These are phyloP conservation scores for Oscheius sp. DNA, from an alignment of 2,888 invertebrate genomes.

Conservation along the genomic window DNA sequence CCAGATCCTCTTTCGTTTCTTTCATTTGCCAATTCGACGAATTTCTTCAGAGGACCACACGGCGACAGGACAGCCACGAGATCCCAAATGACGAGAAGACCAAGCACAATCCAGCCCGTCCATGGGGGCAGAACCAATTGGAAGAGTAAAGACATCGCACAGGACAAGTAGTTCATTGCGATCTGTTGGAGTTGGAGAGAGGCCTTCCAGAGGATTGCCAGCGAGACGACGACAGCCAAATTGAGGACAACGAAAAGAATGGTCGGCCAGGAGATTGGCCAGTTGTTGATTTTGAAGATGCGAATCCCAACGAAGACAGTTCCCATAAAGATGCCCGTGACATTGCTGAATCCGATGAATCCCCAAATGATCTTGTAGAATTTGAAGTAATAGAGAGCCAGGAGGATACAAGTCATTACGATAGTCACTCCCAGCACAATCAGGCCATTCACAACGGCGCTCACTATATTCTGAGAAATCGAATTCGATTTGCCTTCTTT, in stretches of 20 bases:
- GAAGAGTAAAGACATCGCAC: not conserved
- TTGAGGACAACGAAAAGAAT: not conserved
- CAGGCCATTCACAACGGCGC: constrained; percentile 13
- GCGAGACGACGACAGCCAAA: not conserved
- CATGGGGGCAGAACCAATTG: not conserved
- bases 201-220: constrained; percentile 11
- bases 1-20: not conserved
- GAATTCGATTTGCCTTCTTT: not conserved
- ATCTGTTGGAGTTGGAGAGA: not conserved
- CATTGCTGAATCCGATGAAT: not conserved
- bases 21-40: constrained; percentile 9
- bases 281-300: not conserved
- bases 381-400: constrained; percentile 5
- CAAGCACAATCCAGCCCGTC: constrained; percentile 11
- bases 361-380: constrained; percentile 4
- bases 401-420: constrained; percentile 9
- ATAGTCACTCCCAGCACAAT: not conserved
- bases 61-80: constrained; percentile 17
- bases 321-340: not conserved
- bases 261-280: not conserved
- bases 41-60: constrained; percentile 15
- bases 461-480: not conserved
- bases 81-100: constrained; percentile 19
- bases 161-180: not conserved
- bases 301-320: not conserved